Base-by-base conservation (phyloP, 2,888 invertebrate genomes). In the Papilio protenor region DNA sequence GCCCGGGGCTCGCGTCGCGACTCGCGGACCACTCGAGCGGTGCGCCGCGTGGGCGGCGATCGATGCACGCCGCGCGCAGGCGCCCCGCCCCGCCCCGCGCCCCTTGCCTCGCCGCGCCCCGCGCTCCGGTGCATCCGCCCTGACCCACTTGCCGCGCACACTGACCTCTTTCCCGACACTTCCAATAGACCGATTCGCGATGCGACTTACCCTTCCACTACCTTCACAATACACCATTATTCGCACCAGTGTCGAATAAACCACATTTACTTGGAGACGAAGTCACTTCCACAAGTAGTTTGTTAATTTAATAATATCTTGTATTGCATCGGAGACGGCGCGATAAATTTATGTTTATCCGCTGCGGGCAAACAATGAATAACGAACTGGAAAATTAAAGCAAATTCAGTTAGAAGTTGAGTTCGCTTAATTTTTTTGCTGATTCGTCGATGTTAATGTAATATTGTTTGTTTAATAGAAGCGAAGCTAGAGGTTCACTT, bases 141-240 rank as follows among this genome's bases (percentile, higher is more conserved):
- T 94, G 94, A 94, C 94, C 94, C 87, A 93, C 85, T 93, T 94
- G 88, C 87, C 84, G 88, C 89, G 90, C 91, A 92, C 92, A 91
- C 84, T 85, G 85, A 85, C 85, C 85, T 85, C 86, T 84, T 85
- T 84, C 82, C 81, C 80, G 79, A 79, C 81, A 82, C 83, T 82
- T 82, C 83, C 84, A 83, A 84, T 84, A 81, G 83, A 82, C 83
- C 83, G 84, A 82, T 82, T 81, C 82, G 81, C 82, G 82, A 83
- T 83, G 83, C 83, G 84, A 81, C 80, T 81, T 80, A 82, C 79
- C 79, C 79, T 81, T 80, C 79, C 81, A 74, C 78, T 77, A 80
- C 81, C 81, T 81, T 79, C 82, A 77, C 81, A 79, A 81, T 71
- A 75, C 80, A 79, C 80, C 76, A 81, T 79, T 79, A 70, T 80